Evolutionary conservation across 2,797 vertebrate genomes (phyloP).

Genomic region (Podarcis lilfordi): DNA sequence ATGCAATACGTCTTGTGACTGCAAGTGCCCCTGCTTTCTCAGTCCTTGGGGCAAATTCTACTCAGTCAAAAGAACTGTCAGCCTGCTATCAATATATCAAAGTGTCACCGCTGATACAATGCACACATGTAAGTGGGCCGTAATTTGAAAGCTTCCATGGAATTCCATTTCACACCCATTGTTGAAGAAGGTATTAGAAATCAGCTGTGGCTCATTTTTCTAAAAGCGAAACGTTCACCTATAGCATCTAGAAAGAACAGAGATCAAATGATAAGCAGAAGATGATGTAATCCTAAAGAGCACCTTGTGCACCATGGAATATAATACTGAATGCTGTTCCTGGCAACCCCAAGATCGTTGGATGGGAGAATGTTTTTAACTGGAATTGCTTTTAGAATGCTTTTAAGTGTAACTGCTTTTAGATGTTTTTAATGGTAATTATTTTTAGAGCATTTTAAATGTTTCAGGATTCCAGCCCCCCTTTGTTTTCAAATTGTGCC

Average conservation of each 20-base stretch:
- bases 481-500: no score
- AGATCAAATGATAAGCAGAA: slow-evolving; percentile 39
- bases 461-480: no score
- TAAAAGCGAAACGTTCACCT: slow-evolving; percentile 7
- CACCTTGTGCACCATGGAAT: background rate
- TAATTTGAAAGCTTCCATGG: slow-evolving; percentile 32
- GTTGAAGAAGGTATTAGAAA: slow-evolving; percentile 39
- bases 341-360: no score
- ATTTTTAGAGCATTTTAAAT: no score
- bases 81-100: slow-evolving; percentile 23
- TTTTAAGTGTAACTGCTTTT: no score
- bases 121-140: slow-evolving; percentile 39
- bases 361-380: no score
- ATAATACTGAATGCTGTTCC: no score
- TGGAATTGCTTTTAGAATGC: no score
- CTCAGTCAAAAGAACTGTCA: slow-evolving; percentile 36
- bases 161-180: slow-evolving; percentile 16
- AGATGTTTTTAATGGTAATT: no score
- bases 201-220: slow-evolving; percentile 17
- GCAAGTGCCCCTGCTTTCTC: slow-evolving; percentile 30
- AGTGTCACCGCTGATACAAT: slow-evolving; percentile 31
- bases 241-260: slow-evolving; percentile 13
- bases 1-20: background rate
- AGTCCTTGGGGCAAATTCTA: slow-evolving; percentile 43
- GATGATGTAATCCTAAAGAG: slow-evolving; percentile 18